Evolutionary conservation across 2,888 invertebrate genomes (phyloP).

Genomic region (Platynereis dumerilii): DNA sequence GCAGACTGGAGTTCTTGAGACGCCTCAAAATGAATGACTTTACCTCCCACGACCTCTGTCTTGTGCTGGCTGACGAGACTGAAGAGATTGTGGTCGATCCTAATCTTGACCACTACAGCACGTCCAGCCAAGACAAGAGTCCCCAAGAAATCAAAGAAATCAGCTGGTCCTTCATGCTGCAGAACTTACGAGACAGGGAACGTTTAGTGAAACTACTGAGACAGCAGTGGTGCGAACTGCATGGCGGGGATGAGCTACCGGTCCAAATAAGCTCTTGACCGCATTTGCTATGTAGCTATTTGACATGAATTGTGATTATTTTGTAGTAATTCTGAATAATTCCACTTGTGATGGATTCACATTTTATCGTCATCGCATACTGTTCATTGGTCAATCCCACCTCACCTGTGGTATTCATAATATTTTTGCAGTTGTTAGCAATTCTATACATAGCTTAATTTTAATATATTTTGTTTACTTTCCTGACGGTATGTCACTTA

Average conservation of each 20-base stretch:
- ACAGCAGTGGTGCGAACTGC: conserved; percentile 52
- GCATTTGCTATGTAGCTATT: too few relatives aligned
- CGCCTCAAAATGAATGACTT: conserved; percentile 42
- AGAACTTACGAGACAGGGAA: conserved; percentile 49
- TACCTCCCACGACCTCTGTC: conserved; percentile 44
- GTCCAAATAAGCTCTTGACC: conserved; percentile 28
- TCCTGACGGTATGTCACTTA: too few relatives aligned
- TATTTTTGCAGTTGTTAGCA: too few relatives aligned
- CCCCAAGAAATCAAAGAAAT: conserved; percentile 40
- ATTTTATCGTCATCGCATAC: too few relatives aligned
- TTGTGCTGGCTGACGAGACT: conserved; percentile 56
- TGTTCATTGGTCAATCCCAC: too few relatives aligned
- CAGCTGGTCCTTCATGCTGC: conserved; percentile 45
- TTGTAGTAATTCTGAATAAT: too few relatives aligned
- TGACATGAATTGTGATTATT: too few relatives aligned
- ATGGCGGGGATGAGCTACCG: conserved; percentile 35
- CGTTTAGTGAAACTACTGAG: conserved; percentile 50
- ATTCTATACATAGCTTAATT: too few relatives aligned
- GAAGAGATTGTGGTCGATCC: conserved; percentile 56
- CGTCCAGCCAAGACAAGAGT: conserved; percentile 30
- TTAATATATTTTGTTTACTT: too few relatives aligned
- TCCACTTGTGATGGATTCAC: too few relatives aligned
- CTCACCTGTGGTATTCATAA: too few relatives aligned
- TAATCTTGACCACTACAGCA: conserved; percentile 48
- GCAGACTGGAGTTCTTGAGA: conserved; percentile 50